These are phyloP conservation scores for Cosmia pyralina DNA, from an alignment of 2,888 invertebrate species.

Conservation along the genomic window DNA sequence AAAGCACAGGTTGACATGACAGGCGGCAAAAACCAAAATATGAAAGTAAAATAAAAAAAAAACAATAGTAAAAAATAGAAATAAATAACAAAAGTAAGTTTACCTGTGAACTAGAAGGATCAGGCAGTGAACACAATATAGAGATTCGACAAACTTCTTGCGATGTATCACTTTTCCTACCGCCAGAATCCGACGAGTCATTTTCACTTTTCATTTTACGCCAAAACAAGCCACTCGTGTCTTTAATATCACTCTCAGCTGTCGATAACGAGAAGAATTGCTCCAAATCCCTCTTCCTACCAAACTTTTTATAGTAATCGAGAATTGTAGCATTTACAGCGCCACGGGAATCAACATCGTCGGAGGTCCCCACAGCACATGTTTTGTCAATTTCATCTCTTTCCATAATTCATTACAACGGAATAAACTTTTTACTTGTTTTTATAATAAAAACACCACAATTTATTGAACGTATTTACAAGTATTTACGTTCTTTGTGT, in stretches of 20 bases:
- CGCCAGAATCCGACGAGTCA: conserved; percentile 85
- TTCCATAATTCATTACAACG: conserved; percentile 75
- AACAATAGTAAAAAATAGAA: neutral
- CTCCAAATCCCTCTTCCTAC: conserved; percentile 91
- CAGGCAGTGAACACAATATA: conserved; percentile 82
- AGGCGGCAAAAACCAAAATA: neutral
- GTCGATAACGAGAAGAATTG: conserved; percentile 91
- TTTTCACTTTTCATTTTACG: conserved; percentile 84
- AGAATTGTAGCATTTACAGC: conserved; percentile 86
- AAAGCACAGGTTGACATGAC: neutral
- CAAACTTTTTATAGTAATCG: conserved; percentile 93
- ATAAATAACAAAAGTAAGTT: neutral
- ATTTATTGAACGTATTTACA: conserved; percentile 24
- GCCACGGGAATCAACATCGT: conserved; percentile 69
- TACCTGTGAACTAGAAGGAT: conserved; percentile 79
- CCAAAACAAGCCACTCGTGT: conserved; percentile 85
- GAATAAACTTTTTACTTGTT: conserved; percentile 32
- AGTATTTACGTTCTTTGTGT: conserved; percentile 32
- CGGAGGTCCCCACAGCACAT: conserved; percentile 52
- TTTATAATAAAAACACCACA: conserved; percentile 39
- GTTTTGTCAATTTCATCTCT: conserved; percentile 70
- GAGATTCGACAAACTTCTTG: conserved; percentile 86
- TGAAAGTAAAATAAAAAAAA: neutral
- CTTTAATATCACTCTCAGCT: conserved; percentile 83
- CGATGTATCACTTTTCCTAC: conserved; percentile 81